phyloP scores from a whole-genome alignment of 2,113 vertebrate species.

The Emydura subglobosa region DNA sequence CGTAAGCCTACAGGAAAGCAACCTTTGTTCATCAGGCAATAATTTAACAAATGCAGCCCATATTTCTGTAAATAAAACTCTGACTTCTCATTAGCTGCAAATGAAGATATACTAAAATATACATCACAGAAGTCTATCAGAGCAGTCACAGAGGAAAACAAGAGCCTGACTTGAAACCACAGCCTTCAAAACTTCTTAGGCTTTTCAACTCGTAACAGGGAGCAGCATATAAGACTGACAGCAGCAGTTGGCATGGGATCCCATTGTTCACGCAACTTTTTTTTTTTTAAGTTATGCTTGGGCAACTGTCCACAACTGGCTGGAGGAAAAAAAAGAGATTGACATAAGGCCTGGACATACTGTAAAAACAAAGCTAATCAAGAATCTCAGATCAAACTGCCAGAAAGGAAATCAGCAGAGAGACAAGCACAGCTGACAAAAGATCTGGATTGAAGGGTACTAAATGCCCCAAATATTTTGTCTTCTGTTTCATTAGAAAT shows the following conservation, averaged over 20 bases:
- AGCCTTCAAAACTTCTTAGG: constrained; percentile 62
- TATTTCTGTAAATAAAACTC: constrained; percentile 61
- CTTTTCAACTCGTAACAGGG: constrained; percentile 57
- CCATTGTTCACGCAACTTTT: not conserved
- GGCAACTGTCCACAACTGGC: constrained; percentile 49
- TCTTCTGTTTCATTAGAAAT: not conserved
- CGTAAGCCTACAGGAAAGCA: constrained; percentile 33
- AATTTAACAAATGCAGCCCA: constrained; percentile 55
- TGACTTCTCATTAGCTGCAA: constrained; percentile 61
- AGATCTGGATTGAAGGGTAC: not conserved
- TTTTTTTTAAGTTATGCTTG: constrained; percentile 26
- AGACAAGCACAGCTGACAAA: not conserved
- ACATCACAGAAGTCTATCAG: constrained; percentile 66
- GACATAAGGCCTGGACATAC: not conserved
- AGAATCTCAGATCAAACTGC: not conserved
- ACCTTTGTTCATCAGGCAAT: constrained; percentile 41
- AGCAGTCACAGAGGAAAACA: constrained; percentile 60
- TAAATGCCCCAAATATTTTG: not conserved
- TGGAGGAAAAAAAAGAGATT: not conserved
- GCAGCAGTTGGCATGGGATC: constrained; percentile 35
- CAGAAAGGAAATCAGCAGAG: constrained; percentile 4
- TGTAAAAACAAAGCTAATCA: not conserved
- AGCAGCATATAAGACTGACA: constrained; percentile 65
- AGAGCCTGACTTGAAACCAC: constrained; percentile 66
- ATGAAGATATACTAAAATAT: constrained; percentile 64